Base-by-base conservation (phyloP, 2,113 vertebrate species). In the Rutilus rutilus region DNA sequence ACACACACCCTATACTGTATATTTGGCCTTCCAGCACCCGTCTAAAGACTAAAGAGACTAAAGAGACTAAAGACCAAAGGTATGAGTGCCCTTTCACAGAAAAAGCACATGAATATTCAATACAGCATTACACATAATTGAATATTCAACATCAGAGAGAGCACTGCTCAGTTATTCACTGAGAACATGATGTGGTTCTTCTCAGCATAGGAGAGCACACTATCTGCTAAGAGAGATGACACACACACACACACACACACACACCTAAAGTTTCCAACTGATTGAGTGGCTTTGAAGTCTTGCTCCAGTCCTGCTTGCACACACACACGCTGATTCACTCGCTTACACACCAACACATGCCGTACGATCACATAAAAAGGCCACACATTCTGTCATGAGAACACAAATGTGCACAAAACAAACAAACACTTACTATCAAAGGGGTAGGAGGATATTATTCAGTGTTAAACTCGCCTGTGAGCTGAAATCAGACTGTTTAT, bases 101-200 rank as follows among this genome's bases (percentile, higher is more conserved):
- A 83, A 74, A 83, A 83, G 23, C 50, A 73, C 67, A 83, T 84
- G 75, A 88, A 86, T 88, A 88, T 86, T 86, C 85, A 80, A 36
- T 47, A 39, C 27, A 33, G 64, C 54, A 73, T 59, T 79, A 79
- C 74, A 73, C 14, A 47, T 85, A 82, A 85, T 78, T 83, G 86
- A 83, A 83, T 87, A 83, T 83, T 87, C 76, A 85, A 67, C 75
- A 80, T 83, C 74, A 83, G 74, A 86, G 71, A 54, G 84, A 88
- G 74, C 42, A 47, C 76, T 45, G 85, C 47, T 86, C 85, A 73
- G 50, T 59, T 73, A 80, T 86, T 86, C 85, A 83, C 74, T 71
- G 74, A 86, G 79, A 65, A 77, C 84, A 86, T 83, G 84, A 45
- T 82, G 75, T 73, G 74, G 79, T 78, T 3, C 64, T 83, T 3